phyloP scores from a whole-genome alignment of 2,113 vertebrate species.

The Rhea pennata region DNA sequence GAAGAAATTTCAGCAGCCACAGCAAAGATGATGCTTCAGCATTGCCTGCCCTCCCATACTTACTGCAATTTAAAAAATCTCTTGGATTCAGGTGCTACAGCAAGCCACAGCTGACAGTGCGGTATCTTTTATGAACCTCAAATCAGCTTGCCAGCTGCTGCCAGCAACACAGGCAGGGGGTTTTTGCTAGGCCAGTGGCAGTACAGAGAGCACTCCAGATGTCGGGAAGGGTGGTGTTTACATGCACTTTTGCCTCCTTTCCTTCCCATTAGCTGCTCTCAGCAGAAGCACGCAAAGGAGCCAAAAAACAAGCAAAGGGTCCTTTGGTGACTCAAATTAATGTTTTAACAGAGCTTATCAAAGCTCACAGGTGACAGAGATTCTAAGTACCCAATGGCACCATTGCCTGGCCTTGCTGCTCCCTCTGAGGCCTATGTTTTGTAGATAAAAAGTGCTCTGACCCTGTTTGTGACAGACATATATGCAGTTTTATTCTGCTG shows the following conservation, averaged over 20 bases:
- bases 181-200: background rate
- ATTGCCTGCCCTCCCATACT: background rate
- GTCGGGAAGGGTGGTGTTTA: background rate
- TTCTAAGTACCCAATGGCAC: background rate
- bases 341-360: background rate
- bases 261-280: background rate
- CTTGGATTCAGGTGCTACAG: background rate
- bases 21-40: background rate
- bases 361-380: background rate
- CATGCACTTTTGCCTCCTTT: background rate
- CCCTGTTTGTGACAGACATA: background rate
- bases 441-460: background rate
- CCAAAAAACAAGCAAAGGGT: background rate
- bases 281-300: background rate
- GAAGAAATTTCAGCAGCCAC: slow-evolving; percentile 31
- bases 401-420: background rate
- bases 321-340: background rate
- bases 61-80: background rate
- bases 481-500: background rate
- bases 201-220: background rate
- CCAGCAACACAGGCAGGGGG: background rate
- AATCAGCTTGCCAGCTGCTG: background rate
- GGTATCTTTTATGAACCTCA: background rate
- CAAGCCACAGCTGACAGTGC: background rate
- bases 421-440: background rate